Evolutionary conservation across 2,113 vertebrate genomes (phyloP), one percentile per base, ranked within the genome.

Genomic region (Sarotherodon lohbergeri): DNA sequence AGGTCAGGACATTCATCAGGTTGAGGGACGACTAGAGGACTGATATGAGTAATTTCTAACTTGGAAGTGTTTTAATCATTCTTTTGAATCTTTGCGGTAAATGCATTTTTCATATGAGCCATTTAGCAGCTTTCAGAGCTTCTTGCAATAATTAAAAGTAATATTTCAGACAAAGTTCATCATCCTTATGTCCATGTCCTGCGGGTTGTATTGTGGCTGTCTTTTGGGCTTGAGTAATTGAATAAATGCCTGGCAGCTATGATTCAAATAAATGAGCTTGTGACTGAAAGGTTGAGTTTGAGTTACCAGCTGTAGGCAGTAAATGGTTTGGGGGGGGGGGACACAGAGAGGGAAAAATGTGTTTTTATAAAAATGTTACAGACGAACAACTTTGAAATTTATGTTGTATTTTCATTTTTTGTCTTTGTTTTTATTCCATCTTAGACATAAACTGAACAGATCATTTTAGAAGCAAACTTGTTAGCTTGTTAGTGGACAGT

Each of bases 261-360:
- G 9, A 48, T 76, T 76, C n/a, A n/a, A 54, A 54, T 54, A 76
- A 76, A 43, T 27, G 24, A 76, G 71, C 24, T 19, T 7, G 14
- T 48, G 22, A 27, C 43, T 48, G 71, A 73, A 10, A 14, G 43
- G 14, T 7, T 27, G 41, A 76, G 41, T 29, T 76, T 48, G 41
- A 73, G 39, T 19, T 24, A 48, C 14, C 71, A 76, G 71, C 6
- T 48, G 41, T 10, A 27, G 22, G 68, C 41, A 11, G 71, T 48
- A 3, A 2, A 10, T 3, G 14, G 1, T 48, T 6, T 39, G 9
- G 1, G 2, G 2, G 11, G 29, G 5, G 3, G 5, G 2, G 1
- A 14, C 43, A 48, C 13, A 2, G 17, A 17, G 57, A 9, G 3
- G 13, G 57, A 3, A 32, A 32, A 34, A 2, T 16, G 0, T 0